Percentiles rank a stretch among this genome's conserved stretches.
Evolutionary conservation across 2,888 invertebrate species (phyloP).

Genomic region (Sesamia inferens): DNA sequence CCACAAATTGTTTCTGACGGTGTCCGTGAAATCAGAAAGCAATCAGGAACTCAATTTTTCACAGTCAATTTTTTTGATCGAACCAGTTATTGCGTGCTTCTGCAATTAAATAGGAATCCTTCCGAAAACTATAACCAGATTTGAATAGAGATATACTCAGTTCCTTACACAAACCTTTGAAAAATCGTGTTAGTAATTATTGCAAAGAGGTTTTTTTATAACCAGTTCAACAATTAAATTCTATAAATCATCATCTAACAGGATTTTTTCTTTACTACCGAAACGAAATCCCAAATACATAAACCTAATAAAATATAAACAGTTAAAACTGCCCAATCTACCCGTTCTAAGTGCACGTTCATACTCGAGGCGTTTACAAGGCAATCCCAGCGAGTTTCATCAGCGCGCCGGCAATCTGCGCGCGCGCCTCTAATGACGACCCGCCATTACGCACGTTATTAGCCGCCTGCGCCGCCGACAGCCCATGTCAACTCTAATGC

Average conservation of each 20-base stretch:
- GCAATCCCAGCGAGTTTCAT: slow-evolving; percentile 86
- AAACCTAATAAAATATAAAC: background rate
- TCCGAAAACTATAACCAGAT: background rate
- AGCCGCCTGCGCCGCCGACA: slow-evolving; percentile 72
- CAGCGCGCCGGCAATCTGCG: slow-evolving; percentile 84
- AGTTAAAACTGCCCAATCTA: slow-evolving; percentile 67
- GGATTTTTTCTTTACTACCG: too few relatives aligned
- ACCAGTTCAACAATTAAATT: background rate
- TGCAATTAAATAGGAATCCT: slow-evolving; percentile 16
- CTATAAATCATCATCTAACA: background rate
- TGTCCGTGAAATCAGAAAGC: slow-evolving; percentile 44
- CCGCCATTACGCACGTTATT: slow-evolving; percentile 85
- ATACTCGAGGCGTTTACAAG: slow-evolving; percentile 83
- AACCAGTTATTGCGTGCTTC: background rate
- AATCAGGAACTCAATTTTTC: slow-evolving; percentile 7
- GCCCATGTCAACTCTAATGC: slow-evolving; percentile 70
- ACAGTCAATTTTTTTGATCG: slow-evolving; percentile 5
- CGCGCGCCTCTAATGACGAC: slow-evolving; percentile 81
- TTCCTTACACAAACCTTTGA: background rate
- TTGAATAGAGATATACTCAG: background rate
- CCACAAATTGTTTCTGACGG: slow-evolving; percentile 52
- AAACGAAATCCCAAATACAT: background rate
- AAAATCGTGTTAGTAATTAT: background rate
- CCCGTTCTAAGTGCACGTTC: slow-evolving; percentile 58
- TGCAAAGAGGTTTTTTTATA: background rate